A percentile compares a stretch with the other conserved stretches of the same genome.
These are phyloP conservation scores for Apodemus agrarius DNA, from an alignment of 2,797 vertebrate genomes.

Conservation along the genomic window DNA sequence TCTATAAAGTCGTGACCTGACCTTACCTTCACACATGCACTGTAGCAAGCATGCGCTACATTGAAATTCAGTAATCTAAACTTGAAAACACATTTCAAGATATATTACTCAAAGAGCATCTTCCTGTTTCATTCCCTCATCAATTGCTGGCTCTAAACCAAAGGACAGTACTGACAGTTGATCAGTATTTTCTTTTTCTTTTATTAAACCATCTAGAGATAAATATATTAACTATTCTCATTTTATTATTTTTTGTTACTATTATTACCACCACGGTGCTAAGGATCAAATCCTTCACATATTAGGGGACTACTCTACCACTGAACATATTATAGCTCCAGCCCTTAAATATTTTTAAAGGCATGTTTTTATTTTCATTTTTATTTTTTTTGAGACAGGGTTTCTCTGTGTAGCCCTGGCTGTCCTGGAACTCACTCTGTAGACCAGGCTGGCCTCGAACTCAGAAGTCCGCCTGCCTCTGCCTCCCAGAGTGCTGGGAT, in stretches of 20 bases:
- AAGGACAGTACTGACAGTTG: conserved; percentile 53
- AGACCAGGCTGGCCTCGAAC: no score
- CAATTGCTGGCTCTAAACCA: conserved; percentile 53
- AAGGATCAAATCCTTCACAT: not conserved
- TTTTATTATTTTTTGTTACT: not conserved
- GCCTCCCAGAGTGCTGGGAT: no score
- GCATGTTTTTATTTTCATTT: not conserved
- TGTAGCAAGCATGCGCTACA: not conserved
- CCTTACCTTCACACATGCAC: not conserved
- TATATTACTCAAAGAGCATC: not conserved
- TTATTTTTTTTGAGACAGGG: no score
- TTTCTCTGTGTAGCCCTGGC: no score
- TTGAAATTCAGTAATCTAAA: conserved; percentile 66
- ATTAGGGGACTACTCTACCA: not conserved
- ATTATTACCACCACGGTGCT: not conserved
- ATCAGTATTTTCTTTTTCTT: conserved; percentile 13
- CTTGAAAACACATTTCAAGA: conserved; percentile 62
- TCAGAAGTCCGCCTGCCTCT: no score
- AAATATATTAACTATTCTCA: not conserved
- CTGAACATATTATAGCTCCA: not conserved
- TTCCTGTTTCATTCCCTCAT: conserved; percentile 22
- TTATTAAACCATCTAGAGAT: conserved; percentile 27
- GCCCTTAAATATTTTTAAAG: conserved; percentile 59
- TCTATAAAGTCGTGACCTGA: not conserved
- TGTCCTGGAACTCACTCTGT: no score